Evolutionary conservation across 2,888 invertebrate species (phyloP), one percentile per base, ranked within the genome.

Genomic region (Imbricaverruca yamaguchii): DNA sequence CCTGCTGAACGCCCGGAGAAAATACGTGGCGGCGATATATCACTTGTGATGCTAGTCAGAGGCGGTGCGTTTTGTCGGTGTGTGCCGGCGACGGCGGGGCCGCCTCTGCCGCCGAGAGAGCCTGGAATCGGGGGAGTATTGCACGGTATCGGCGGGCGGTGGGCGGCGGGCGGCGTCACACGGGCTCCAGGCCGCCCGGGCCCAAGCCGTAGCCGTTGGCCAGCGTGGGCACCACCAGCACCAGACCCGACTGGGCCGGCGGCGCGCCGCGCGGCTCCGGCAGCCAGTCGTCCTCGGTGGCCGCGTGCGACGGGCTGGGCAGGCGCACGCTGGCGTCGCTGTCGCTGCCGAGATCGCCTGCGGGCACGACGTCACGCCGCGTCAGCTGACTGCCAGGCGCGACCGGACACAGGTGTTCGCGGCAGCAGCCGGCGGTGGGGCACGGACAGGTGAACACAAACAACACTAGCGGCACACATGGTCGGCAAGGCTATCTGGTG

Each of bases 21-120:
- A 69, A 69, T 69, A 69, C 23, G 69, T 69, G 69, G 69, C 39
- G 74, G 74, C 74, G 23, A 74, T 74, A 39, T 39, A 74, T 74
- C 74, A 74, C 55, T 55, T 21, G 74, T 69, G 74, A 53, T 15
- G 55, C 74, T 74, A 69, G 15, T 15, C 13, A 18, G 69, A 69
- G 25, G 25, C 39, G 25, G 69, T 69, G 69, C 69, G 69, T 12
- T 39, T 67, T 23, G 18, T n/a, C 21, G 21, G 63, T 7, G 63
- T 23, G 23, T 11, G 0, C 23, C 65, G 23, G 65, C 23, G 65
- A 23, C 15, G 18, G 61, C 61, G 18, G 61, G 61, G 61, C 61
- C 15, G 7, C 61, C 39, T 39, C 39, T 39, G 39, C 39, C 4
- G 39, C 2, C 39, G 39, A 39, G 39, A 39, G 15, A 18, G 39